Conservation (phyloP, 2,113 vertebrate species). For the Datnioides undecimradiatus region DNA sequence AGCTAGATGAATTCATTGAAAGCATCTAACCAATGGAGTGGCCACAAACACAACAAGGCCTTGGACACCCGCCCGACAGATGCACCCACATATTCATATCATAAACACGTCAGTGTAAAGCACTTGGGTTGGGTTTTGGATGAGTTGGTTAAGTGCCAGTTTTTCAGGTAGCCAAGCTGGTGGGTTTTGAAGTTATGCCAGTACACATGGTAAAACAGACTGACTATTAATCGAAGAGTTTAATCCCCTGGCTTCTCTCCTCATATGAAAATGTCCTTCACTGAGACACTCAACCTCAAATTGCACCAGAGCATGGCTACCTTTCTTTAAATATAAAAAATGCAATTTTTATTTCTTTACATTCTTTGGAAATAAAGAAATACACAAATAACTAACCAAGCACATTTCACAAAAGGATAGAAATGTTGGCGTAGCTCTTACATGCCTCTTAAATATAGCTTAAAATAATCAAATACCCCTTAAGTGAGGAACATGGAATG, state of each 20-base stretch:
- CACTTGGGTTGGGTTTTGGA: slow-evolving; percentile 2
- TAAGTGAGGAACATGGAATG: neutral
- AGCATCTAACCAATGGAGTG: slow-evolving; percentile 23
- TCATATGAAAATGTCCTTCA: neutral
- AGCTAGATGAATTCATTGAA: slow-evolving; percentile 17
- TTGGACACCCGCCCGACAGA: slow-evolving; percentile 5
- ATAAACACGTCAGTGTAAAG: slow-evolving; percentile 17
- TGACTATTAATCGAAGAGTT: neutral
- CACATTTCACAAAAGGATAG: too few species aligned
- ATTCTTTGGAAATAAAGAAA: too few species aligned
- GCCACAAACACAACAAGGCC: slow-evolving; percentile 25
- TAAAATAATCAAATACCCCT: neutral
- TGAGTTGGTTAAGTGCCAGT: neutral
- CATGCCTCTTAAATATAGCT: neutral
- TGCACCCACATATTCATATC: slow-evolving; percentile 21
- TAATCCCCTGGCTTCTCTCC: neutral
- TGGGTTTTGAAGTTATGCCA: neutral
- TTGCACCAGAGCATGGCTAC: too few species aligned
- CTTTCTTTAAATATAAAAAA: too few species aligned
- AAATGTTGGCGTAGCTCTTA: neutral
- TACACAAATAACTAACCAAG: too few species aligned
- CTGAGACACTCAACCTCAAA: neutral
- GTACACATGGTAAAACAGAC: neutral
- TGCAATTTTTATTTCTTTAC: too few species aligned
- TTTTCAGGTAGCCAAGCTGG: neutral